A percentile compares a stretch with the other conserved stretches of the same genome.
Conservation (phyloP, 2,797 vertebrate species). For the Erethizon dorsatum region DNA sequence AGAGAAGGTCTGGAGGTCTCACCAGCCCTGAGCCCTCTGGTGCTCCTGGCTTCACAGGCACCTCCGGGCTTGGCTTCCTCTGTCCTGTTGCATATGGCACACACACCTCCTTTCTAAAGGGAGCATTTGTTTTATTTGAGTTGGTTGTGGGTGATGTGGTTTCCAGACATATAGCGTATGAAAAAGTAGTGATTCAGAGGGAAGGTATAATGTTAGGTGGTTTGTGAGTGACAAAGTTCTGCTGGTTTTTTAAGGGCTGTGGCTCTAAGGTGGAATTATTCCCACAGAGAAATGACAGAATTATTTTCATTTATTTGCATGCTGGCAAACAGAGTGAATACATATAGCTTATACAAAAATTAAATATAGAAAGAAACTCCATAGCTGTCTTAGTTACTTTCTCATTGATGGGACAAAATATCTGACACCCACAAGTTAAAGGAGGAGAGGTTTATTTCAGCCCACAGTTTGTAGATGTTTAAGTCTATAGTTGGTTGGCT, state of each 20-base stretch:
- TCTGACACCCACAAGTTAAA: not conserved
- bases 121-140: not conserved
- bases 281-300: not conserved
- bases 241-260: not conserved
- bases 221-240: not conserved
- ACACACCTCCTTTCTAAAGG: not conserved
- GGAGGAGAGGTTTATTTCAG: not conserved
- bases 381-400: not conserved
- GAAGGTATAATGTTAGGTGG: not conserved
- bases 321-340: not conserved
- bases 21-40: not conserved
- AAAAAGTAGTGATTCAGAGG: not conserved
- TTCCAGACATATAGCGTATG: not conserved
- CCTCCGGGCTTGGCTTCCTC: not conserved
- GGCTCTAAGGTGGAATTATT: not conserved
- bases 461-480: not conserved
- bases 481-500: not conserved
- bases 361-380: not conserved
- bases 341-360: not conserved
- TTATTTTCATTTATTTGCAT: conserved; percentile 28
- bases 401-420: not conserved
- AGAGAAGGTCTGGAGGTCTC: not conserved
- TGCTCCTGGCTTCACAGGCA: not conserved
- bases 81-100: too few relatives aligned
- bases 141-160: not conserved